Base-by-base conservation (phyloP, 2,888 invertebrate genomes). In the Aleiodes alternator region DNA sequence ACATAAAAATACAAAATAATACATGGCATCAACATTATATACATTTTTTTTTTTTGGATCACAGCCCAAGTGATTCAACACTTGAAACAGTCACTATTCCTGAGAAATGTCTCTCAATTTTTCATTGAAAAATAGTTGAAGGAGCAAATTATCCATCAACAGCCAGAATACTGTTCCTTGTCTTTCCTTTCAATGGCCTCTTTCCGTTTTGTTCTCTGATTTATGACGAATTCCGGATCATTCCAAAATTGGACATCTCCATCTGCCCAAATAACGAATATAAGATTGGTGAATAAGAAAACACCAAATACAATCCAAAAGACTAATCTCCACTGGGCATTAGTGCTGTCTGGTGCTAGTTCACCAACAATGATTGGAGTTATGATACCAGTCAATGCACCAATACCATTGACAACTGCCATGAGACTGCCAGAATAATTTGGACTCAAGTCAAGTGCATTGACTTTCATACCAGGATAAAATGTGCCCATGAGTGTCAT, bases 181-280 rank as follows among this genome's bases (percentile, higher is more conserved):
- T 64, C 23, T 23, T 43, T 61, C 38, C 34, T 6, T 3, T 43
- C 43, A 43, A 43, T 68, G 14, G 5, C 48, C 9, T 75, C 72
- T 55, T 43, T 38, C 29, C 61, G 57, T 38, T 61, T 70, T 4
- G 29, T 51, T 16, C 69, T 56, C 53, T 72, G 43, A 29, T 66
- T 72, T n/a, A 14, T 72, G 4, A 76, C 68, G 53, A 76, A 76
- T n/a, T 91, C 87, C 0, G 92, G 91, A 78, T 94, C 92, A 83
- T 96, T 95, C 95, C 96, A 96, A 85, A 92, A 92, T 78, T 95
- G 93, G 50, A 94, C 92, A 56, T 96, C 94, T 0, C 94, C 96
- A 79, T 94, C 93, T 0, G 94, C 95, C 86, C 93, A 95, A 4
- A 94, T 70, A 3, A 94, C 82, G 87, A 94, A 96, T 8, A 95